Evolutionary conservation across 2,888 invertebrate species (phyloP).

Genomic region (Micropterix aruncella): DNA sequence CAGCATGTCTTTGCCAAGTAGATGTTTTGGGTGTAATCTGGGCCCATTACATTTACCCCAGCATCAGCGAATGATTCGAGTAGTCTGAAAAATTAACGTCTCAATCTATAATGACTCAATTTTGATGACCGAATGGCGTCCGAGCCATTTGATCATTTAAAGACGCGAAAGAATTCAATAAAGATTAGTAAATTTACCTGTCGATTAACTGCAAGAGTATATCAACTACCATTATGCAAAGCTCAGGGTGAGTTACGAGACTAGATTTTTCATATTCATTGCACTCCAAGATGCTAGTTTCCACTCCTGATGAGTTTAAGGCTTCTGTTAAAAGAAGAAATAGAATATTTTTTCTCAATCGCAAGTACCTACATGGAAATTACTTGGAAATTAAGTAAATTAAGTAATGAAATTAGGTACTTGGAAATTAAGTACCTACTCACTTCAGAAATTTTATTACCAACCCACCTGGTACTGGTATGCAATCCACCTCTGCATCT

Average conservation of each 20-base stretch:
- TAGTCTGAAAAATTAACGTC: too few species aligned
- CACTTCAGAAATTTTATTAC: too few species aligned
- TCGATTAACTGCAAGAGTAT: constrained; percentile 40
- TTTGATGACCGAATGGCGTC: too few species aligned
- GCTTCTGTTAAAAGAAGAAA: neutral
- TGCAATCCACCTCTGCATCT: neutral
- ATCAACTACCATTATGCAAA: constrained; percentile 44
- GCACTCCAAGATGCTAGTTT: constrained; percentile 19
- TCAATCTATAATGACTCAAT: too few species aligned
- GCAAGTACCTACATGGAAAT: too few species aligned
- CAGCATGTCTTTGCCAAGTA: constrained; percentile 22
- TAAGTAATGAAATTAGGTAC: too few species aligned
- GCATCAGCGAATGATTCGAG: too few species aligned
- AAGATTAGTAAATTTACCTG: constrained; percentile 22
- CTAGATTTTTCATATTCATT: constrained; percentile 21
- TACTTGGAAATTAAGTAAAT: too few species aligned
- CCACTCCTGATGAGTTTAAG: constrained; percentile 15
- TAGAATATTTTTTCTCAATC: neutral
- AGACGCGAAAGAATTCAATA: neutral
- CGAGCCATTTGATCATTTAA: too few species aligned
- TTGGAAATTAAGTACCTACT: too few species aligned
- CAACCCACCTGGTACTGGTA: too few species aligned
- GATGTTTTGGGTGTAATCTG: neutral
- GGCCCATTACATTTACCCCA: too few species aligned
- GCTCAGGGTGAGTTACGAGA: constrained; percentile 40